Conservation (phyloP, 2,113 vertebrate species). For the Oenanthe melanoleuca region DNA sequence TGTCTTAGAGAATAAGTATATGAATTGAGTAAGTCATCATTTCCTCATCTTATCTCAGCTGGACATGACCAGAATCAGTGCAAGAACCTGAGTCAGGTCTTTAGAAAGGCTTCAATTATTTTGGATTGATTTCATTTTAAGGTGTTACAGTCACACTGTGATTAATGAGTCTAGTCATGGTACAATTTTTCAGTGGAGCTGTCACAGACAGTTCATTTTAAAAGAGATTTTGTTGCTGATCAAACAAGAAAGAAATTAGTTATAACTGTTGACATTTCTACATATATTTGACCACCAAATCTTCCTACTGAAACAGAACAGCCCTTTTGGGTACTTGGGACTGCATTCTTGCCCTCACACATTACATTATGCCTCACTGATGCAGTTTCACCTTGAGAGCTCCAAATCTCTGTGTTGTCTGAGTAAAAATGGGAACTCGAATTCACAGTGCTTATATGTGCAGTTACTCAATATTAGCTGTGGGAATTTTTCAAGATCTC, state of each 20-base stretch:
- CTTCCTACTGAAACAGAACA: background rate
- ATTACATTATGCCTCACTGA: background rate
- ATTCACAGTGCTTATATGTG: background rate
- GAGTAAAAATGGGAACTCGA: background rate
- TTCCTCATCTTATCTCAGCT: background rate
- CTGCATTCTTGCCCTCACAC: background rate
- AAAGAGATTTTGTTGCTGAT: background rate
- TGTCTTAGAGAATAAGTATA: background rate
- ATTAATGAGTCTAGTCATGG: conserved; percentile 8
- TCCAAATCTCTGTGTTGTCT: background rate
- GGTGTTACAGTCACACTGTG: background rate
- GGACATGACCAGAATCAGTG: conserved; percentile 1
- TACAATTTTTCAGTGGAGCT: conserved; percentile 10
- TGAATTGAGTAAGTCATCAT: background rate
- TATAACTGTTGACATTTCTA: background rate
- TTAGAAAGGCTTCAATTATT: conserved; percentile 45
- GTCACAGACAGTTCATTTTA: background rate
- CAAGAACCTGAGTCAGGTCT: conserved; percentile 10
- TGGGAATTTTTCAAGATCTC: background rate
- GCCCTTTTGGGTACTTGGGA: background rate
- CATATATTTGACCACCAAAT: background rate
- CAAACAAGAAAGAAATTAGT: background rate
- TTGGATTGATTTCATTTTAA: conserved; percentile 32
- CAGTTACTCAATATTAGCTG: background rate
- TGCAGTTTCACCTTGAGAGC: background rate